Evolutionary conservation across 2,797 vertebrate genomes (phyloP).

Genomic region (Crotalus adamanteus): DNA sequence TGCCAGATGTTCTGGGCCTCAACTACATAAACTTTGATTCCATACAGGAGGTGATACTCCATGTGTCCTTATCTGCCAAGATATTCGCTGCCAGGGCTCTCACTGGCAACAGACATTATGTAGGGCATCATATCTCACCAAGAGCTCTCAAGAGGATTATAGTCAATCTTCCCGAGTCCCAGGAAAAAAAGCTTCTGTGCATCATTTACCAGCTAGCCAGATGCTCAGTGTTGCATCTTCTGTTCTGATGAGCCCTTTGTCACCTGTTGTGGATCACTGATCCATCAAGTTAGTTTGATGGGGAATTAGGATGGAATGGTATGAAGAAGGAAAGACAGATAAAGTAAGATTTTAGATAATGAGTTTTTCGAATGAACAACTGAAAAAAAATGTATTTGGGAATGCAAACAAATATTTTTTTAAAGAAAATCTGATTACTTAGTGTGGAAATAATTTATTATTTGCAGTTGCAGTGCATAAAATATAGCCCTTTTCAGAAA

Average conservation of each 20-base stretch:
- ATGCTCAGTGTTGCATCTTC: neutral
- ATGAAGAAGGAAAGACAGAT: neutral
- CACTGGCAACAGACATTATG: neutral
- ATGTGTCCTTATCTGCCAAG: neutral
- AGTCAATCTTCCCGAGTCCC: neutral
- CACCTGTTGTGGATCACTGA: neutral
- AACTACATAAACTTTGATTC: neutral
- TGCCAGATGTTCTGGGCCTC: neutral
- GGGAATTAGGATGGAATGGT: neutral
- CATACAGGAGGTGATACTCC: neutral
- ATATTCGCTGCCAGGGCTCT: neutral
- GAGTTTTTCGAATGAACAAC: neutral
- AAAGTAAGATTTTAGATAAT: neutral
- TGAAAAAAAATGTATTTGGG: neutral
- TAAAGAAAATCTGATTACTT: neutral
- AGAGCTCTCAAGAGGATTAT: neutral
- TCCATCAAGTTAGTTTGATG: neutral
- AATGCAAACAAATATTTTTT: neutral
- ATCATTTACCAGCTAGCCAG: neutral
- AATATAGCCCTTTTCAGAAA: neutral
- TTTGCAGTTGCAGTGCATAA: neutral
- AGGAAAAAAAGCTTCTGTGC: neutral
- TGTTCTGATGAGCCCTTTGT: neutral
- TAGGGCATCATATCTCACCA: neutral
- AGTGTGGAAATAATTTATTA: neutral